phyloP scores from a whole-genome alignment of 2,888 invertebrate species.

The Choreutis nemorana region DNA sequence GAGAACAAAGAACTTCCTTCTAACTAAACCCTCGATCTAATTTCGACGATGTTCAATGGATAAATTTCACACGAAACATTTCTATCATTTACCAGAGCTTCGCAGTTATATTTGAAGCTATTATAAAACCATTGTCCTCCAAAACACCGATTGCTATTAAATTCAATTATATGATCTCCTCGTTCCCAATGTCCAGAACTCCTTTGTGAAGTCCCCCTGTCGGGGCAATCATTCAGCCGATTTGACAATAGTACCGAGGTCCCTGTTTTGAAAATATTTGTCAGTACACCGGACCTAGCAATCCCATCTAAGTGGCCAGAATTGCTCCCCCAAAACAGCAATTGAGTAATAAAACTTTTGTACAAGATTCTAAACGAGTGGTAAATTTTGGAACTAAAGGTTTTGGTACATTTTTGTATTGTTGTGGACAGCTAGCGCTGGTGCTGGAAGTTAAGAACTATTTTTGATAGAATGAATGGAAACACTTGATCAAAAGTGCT shows the following conservation, averaged over 20 bases:
- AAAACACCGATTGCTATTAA: too few species aligned
- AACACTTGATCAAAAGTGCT: too few species aligned
- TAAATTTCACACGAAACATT: background rate
- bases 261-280: constrained; percentile 62
- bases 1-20: too few species aligned
- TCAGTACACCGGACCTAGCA: constrained; percentile 41
- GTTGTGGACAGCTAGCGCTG: too few species aligned
- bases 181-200: too few species aligned
- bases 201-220: constrained; percentile 31
- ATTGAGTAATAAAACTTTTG: constrained; percentile 53
- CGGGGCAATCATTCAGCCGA: constrained; percentile 52
- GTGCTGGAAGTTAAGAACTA: too few species aligned
- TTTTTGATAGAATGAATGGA: too few species aligned
- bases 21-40: too few species aligned
- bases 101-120: too few species aligned
- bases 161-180: too few species aligned
- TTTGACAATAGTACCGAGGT: constrained; percentile 47
- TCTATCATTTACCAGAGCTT: background rate
- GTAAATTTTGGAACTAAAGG: constrained; percentile 5
- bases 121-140: too few species aligned
- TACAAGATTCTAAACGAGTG: constrained; percentile 17
- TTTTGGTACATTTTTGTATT: too few species aligned
- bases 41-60: background rate
- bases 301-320: constrained; percentile 41
- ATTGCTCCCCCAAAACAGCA: constrained; percentile 36